Evolutionary conservation across 2,797 vertebrate species (phyloP), one percentile per base, ranked within the genome.

Genomic region (Danio choprae): DNA sequence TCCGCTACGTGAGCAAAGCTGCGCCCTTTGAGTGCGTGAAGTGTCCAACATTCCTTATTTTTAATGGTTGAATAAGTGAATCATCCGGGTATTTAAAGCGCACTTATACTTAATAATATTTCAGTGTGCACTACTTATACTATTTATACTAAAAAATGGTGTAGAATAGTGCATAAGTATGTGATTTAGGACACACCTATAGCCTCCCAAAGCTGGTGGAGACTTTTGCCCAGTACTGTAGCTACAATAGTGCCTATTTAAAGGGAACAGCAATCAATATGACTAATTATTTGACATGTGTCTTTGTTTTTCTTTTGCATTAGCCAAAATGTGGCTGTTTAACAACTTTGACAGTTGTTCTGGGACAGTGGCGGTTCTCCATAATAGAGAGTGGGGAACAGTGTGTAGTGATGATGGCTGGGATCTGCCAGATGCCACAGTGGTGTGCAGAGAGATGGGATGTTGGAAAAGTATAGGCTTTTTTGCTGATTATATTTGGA

Each of bases 391-490:
- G 38, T 38, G 58, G 68, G 77, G 77, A 18, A 44, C 77, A 4
- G 77, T 79, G 56, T 79, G 77, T 36, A 29, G 29, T 29, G n/a
- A 72, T 41, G 12, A 72, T 53, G 4, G 6, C 20, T 91, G 90
- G 87, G 81, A 64, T 81, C 44, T n/a, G 81, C 89, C 29, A 89
- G 89, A 40, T 84, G 74, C 38, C 20, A 15, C 6, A 7, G 74
- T 77, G 63, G 48, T 77, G n/a, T 77, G 74, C 41, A 56, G 85
- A 81, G 89, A 90, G n/a, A 81, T 91, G 0, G 41, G 56, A 72
- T 92, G 91, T 1, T 84, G 89, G 63, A 2, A 78, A 78, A 87
- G 86, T 83, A 12, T 79, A 20, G 6, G 3, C 15, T 15, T 59
- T 6, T 59, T 55, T 29, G 81, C 1, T 22, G 43, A 67, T 5